Percentiles rank a stretch among this genome's conserved stretches.
Conservation (phyloP, 1,140 invertebrate genomes). For the Araneus ventricosus region DNA sequence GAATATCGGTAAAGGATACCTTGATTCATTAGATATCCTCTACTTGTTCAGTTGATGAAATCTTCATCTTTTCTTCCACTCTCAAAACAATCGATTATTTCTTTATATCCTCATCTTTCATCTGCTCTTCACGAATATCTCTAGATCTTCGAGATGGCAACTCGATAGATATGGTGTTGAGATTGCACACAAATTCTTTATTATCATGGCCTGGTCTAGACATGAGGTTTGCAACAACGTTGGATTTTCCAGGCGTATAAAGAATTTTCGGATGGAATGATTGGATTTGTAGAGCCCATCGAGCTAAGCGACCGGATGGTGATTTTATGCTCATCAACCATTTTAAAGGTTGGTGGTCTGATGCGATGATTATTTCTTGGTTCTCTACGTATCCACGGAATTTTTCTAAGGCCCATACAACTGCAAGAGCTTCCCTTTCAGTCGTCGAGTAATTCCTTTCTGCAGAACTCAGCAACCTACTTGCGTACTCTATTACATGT, state of each 20-base stretch:
- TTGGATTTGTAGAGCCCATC: conserved; percentile 29
- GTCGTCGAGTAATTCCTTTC: too few species aligned
- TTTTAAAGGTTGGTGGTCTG: not conserved
- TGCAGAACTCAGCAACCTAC: conserved; percentile 74
- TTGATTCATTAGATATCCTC: not conserved
- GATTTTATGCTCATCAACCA: not conserved
- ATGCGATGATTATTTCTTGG: not conserved
- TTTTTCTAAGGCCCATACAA: too few species aligned
- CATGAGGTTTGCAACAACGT: not conserved
- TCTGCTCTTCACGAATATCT: conserved; percentile 21
- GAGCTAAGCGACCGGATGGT: not conserved
- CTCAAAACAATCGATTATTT: conserved; percentile 47
- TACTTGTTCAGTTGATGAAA: not conserved
- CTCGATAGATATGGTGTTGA: not conserved
- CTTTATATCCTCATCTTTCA: not conserved
- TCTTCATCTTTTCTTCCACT: conserved; percentile 16
- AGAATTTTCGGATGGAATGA: not conserved
- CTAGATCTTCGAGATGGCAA: not conserved
- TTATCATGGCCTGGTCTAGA: not conserved
- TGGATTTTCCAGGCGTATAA: conserved; percentile 5
- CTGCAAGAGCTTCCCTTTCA: too few species aligned
- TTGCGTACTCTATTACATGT: conserved; percentile 78
- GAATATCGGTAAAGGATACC: conserved; percentile 1
- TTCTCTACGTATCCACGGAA: too few species aligned
- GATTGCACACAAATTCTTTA: not conserved